phyloP scores from a whole-genome alignment of 2,113 vertebrate genomes.

The Hystrix cristata region DNA sequence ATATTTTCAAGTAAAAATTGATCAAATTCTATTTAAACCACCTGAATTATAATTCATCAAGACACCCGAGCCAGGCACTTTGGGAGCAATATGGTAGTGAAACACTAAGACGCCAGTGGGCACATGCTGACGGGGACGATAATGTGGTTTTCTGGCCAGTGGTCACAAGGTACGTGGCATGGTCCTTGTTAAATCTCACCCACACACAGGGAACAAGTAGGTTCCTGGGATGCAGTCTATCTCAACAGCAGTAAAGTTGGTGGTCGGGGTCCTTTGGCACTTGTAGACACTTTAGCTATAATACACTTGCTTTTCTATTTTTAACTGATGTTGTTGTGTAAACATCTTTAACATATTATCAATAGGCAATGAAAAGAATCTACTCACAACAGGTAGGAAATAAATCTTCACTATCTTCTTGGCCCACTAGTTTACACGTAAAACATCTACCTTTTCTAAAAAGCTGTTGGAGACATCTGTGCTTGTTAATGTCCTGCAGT shows the following conservation, averaged over 20 bases:
- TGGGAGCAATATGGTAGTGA: background rate
- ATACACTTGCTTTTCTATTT: constrained; percentile 84
- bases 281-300: constrained; percentile 84
- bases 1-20: constrained; percentile 33
- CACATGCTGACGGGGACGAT: background rate
- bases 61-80: constrained; percentile 13
- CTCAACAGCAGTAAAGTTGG: constrained; percentile 84
- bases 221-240: constrained; percentile 81
- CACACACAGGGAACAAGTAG: constrained; percentile 63
- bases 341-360: constrained; percentile 89
- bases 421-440: constrained; percentile 85
- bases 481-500: constrained; percentile 86
- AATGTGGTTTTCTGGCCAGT: background rate
- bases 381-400: constrained; percentile 86
- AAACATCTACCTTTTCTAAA: constrained; percentile 84
- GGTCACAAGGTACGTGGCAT: background rate
- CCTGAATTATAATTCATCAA: constrained; percentile 54
- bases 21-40: background rate
- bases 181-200: constrained; percentile 67
- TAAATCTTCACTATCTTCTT: constrained; percentile 89
- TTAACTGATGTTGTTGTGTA: constrained; percentile 86
- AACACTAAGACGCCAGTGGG: background rate
- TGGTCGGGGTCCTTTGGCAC: constrained; percentile 74
- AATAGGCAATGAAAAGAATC: constrained; percentile 88
- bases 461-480: constrained; percentile 88